These are phyloP conservation scores for Crematogaster levior DNA, from an alignment of 2,888 invertebrate species.

Conservation along the genomic window DNA sequence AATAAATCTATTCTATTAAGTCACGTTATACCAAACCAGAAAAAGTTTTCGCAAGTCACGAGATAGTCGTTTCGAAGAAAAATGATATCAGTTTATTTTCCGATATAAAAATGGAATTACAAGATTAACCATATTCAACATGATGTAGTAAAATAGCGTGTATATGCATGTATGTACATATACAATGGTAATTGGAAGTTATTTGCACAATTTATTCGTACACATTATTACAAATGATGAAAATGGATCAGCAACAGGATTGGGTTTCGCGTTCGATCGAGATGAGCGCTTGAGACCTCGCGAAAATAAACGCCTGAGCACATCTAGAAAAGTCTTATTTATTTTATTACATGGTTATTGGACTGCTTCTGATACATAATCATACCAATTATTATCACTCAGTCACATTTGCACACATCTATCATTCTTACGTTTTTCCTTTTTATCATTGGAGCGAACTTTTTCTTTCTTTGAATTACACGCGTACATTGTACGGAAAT, in stretches of 20 bases:
- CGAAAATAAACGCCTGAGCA: constrained; percentile 71
- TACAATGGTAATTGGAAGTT: constrained; percentile 29
- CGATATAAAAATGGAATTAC: constrained; percentile 40
- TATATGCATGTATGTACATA: constrained; percentile 31
- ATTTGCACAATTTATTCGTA: constrained; percentile 21
- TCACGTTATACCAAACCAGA: constrained; percentile 12
- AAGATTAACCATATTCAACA: constrained; percentile 32
- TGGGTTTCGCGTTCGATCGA: constrained; percentile 17
- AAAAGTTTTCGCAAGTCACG: not conserved
- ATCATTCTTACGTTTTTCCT: constrained; percentile 71
- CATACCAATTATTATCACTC: constrained; percentile 81
- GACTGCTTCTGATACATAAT: constrained; percentile 77
- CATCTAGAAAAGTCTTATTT: constrained; percentile 83
- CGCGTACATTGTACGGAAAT: constrained; percentile 80
- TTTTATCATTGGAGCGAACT: constrained; percentile 70
- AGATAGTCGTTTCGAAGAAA: constrained; percentile 5
- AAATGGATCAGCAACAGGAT: constrained; percentile 21
- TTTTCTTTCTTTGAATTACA: constrained; percentile 65
- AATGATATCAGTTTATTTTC: constrained; percentile 40
- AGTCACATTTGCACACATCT: constrained; percentile 74
- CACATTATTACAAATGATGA: constrained; percentile 1
- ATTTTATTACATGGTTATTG: constrained; percentile 82
- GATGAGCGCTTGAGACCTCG: not conserved
- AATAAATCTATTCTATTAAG: not conserved
- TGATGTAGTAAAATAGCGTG: constrained; percentile 30